Percentiles rank a stretch among this genome's conserved stretches.
Evolutionary conservation across 2,888 invertebrate species (phyloP).

Genomic region (Lithophane ornitopus): DNA sequence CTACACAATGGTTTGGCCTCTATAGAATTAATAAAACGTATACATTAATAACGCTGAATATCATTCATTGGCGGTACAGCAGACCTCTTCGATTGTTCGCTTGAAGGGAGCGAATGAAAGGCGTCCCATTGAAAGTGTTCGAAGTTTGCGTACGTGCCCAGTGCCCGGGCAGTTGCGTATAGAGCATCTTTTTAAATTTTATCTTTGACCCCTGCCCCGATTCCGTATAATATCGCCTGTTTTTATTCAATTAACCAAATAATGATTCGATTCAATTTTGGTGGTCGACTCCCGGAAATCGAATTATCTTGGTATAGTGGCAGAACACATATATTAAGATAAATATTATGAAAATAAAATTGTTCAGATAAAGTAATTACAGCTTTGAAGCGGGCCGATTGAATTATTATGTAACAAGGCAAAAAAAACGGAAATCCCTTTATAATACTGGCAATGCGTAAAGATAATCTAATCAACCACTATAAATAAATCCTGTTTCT

Average conservation of each 20-base stretch:
- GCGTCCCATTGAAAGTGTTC: constrained; percentile 68
- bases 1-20: constrained; percentile 51
- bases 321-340: constrained; percentile 62
- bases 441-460: constrained; percentile 13
- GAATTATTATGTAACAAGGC: constrained; percentile 20
- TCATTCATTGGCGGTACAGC: constrained; percentile 49
- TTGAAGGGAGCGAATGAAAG: constrained; percentile 64
- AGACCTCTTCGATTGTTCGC: constrained; percentile 59
- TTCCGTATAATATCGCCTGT: constrained; percentile 71
- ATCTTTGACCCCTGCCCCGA: constrained; percentile 63
- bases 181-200: constrained; percentile 61
- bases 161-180: constrained; percentile 45
- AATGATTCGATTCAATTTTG: constrained; percentile 68
- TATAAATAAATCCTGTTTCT: constrained; percentile 46
- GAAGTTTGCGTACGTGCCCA: constrained; percentile 70
- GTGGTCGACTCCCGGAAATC: constrained; percentile 66
- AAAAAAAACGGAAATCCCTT: constrained; percentile 1
- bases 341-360: constrained; percentile 35
- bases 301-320: constrained; percentile 60
- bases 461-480: constrained; percentile 9
- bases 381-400: constrained; percentile 20
- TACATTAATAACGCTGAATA: constrained; percentile 52
- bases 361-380: constrained; percentile 36
- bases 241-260: constrained; percentile 73
- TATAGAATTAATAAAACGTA: constrained; percentile 51